A percentile compares a stretch with the other conserved stretches of the same genome.
phyloP scores from a whole-genome alignment of 1,140 invertebrate genomes.

The Sarcophaga peregrina region DNA sequence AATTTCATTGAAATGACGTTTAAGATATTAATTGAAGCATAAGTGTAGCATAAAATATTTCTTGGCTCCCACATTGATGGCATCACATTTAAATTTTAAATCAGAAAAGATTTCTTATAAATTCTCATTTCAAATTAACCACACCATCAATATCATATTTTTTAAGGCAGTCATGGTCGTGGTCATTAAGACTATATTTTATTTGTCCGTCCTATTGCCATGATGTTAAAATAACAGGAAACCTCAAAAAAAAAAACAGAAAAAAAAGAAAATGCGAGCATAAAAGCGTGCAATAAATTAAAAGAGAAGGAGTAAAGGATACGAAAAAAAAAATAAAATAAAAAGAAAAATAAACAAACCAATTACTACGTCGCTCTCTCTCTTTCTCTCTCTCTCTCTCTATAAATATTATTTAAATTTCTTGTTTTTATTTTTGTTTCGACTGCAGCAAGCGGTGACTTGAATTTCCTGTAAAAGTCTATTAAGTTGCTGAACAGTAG shows the following conservation, averaged over 20 bases:
- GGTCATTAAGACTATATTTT: not conserved
- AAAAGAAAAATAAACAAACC: slow-evolving; percentile 24
- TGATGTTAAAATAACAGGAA: not conserved
- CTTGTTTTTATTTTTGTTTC: no score
- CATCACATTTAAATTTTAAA: no score
- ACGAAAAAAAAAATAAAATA: slow-evolving; percentile 2
- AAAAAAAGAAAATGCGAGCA: not conserved
- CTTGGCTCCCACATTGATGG: no score
- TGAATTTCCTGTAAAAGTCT: not conserved
- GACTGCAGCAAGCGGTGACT: no score
- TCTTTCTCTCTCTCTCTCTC: not conserved
- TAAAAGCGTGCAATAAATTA: slow-evolving; percentile 14
- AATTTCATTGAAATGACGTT: no score
- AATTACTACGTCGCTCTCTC: slow-evolving; percentile 19
- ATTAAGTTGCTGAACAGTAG: not conserved
- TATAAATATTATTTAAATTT: no score
- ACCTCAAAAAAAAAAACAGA: not conserved
- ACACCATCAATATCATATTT: not conserved
- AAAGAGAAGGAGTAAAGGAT: slow-evolving; percentile 1
- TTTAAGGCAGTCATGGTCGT: not conserved
- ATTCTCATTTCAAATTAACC: not conserved
- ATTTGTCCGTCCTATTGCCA: not conserved
- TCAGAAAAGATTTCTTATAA: no score
- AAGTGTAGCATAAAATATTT: no score
- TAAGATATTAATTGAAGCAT: no score